phyloP scores from a whole-genome alignment of 2,113 vertebrate species.

The Leucopsar rothschildi region DNA sequence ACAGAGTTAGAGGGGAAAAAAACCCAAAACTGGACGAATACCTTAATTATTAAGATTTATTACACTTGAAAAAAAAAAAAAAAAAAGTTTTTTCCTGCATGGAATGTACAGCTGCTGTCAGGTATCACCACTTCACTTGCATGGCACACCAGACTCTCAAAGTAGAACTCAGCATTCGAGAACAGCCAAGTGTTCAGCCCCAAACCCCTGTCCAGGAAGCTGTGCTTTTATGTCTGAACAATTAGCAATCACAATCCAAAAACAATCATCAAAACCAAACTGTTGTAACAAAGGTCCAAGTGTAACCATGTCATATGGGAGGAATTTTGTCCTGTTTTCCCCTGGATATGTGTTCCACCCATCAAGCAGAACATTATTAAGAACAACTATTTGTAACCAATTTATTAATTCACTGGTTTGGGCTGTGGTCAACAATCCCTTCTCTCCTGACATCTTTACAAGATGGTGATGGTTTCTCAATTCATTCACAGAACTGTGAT shows the following conservation, averaged over 20 bases:
- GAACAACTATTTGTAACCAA: neutral
- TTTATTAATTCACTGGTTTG: neutral
- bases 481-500: neutral
- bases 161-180: neutral
- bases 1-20: neutral
- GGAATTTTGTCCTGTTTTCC: neutral
- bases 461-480: neutral
- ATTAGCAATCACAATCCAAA: neutral
- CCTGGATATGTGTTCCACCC: neutral
- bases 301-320: fast-evolving
- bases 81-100: no score
- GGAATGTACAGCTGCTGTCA: neutral
- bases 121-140: neutral
- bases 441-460: neutral
- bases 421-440: neutral
- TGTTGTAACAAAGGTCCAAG: neutral
- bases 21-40: neutral
- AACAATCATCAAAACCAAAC: neutral
- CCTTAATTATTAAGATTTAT: neutral
- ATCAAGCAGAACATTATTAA: neutral
- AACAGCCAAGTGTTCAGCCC: neutral
- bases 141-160: neutral
- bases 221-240: neutral
- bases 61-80: no score
- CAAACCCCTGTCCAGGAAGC: neutral